These are phyloP conservation scores for Allobates femoralis DNA, from an alignment of 2,797 vertebrate species.

Conservation along the genomic window DNA sequence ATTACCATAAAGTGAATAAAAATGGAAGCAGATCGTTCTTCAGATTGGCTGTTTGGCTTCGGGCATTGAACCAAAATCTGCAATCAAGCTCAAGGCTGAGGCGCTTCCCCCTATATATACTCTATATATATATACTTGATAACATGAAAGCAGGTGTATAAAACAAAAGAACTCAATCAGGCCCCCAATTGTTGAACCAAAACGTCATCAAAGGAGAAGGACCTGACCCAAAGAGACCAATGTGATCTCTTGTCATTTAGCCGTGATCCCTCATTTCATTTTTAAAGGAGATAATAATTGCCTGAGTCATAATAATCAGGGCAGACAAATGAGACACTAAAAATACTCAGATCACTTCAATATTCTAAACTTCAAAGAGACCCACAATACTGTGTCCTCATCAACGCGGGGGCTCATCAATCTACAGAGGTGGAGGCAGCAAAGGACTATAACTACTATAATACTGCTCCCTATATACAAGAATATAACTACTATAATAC, in stretches of 20 bases:
- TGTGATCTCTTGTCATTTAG: neutral
- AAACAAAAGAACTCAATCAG: neutral
- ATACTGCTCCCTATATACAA: neutral
- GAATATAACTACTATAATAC: constrained; percentile 4
- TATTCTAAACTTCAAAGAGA: constrained; percentile 18
- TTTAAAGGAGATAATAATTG: constrained; percentile 30
- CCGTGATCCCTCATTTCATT: constrained; percentile 1
- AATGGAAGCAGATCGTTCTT: neutral
- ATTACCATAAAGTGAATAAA: no score
- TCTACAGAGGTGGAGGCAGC: neutral
- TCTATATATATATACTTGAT: neutral
- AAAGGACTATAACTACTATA: constrained; percentile 4
- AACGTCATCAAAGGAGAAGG: constrained; percentile 34
- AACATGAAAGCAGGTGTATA: constrained; percentile 48
- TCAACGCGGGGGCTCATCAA: no score
- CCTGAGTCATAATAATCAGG: neutral
- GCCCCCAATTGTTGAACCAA: constrained; percentile 10
- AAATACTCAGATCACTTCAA: neutral
- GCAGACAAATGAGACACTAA: neutral
- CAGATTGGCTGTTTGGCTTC: neutral
- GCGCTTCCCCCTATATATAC: neutral
- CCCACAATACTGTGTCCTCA: neutral
- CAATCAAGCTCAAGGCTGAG: constrained; percentile 18
- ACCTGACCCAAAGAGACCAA: constrained; percentile 39
- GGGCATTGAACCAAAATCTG: constrained; percentile 18